phyloP scores from a whole-genome alignment of 2,797 vertebrate genomes.

The Chaetodon trifasciatus region DNA sequence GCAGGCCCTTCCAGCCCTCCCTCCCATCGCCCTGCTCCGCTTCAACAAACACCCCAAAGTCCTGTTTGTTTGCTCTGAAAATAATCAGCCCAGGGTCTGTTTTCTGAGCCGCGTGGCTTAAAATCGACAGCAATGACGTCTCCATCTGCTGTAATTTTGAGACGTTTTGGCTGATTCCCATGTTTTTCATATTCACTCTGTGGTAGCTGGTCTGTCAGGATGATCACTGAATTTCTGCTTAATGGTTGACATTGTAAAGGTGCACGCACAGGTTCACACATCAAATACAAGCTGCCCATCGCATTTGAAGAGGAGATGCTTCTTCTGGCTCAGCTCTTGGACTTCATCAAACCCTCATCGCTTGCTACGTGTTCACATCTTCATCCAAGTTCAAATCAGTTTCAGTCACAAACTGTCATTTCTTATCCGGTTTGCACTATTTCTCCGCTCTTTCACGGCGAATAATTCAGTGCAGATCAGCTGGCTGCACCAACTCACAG shows the following conservation, averaged over 20 bases:
- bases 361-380: constrained; percentile 33
- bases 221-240: background rate
- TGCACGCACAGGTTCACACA: constrained; percentile 13
- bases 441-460: background rate
- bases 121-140: constrained; percentile 43
- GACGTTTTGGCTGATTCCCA: constrained; percentile 20
- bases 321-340: constrained; percentile 15
- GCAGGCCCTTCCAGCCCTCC: constrained; percentile 18
- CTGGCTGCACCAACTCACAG: constrained; percentile 43
- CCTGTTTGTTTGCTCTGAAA: constrained; percentile 82
- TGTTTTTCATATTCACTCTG: constrained; percentile 31
- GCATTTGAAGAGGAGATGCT: background rate
- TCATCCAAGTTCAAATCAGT: constrained; percentile 41
- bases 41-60: constrained; percentile 70
- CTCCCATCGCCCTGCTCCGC: constrained; percentile 33
- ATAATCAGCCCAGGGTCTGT: constrained; percentile 61
- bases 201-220: constrained; percentile 7
- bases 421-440: constrained; percentile 3
- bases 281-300: constrained; percentile 37
- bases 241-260: background rate
- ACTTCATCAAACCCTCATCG: constrained; percentile 13
- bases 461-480: constrained; percentile 54
- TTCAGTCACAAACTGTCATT: constrained; percentile 33
- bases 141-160: constrained; percentile 34
- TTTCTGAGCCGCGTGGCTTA: constrained; percentile 59